Conservation (phyloP, 1,140 invertebrate genomes). For the Liolophura sinensis region DNA sequence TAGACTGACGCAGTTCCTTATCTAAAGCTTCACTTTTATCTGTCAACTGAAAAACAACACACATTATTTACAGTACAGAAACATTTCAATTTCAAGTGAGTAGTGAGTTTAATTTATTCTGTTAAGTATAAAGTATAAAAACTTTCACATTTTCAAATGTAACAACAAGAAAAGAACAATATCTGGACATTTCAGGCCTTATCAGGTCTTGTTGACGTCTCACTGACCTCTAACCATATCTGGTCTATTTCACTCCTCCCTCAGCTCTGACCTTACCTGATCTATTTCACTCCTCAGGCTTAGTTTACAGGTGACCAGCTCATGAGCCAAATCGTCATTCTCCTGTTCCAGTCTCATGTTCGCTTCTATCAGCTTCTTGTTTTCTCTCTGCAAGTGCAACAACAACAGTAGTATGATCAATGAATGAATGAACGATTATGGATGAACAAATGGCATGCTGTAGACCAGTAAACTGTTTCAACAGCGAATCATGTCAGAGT, state of each 20-base stretch:
- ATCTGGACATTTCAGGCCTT: constrained; percentile 24
- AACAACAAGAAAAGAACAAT: too few relatives aligned
- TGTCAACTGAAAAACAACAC: constrained; percentile 62
- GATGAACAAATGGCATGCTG: too few relatives aligned
- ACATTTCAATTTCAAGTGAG: too few relatives aligned
- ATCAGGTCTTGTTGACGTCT: constrained; percentile 64
- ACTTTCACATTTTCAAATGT: neutral
- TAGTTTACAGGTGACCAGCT: constrained; percentile 67
- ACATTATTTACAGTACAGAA: neutral
- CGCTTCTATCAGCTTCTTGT: constrained; percentile 60
- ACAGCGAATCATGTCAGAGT: neutral
- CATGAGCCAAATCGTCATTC: constrained; percentile 70
- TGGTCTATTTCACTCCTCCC: constrained; percentile 62
- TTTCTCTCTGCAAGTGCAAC: constrained; percentile 60
- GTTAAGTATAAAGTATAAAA: neutral
- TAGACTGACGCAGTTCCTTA: constrained; percentile 78
- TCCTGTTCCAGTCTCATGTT: constrained; percentile 67
- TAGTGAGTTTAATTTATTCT: constrained; percentile 1
- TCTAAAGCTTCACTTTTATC: constrained; percentile 78
- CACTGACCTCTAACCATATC: constrained; percentile 42
- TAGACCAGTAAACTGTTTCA: too few relatives aligned
- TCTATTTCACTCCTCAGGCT: constrained; percentile 64
- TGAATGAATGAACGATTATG: too few relatives aligned
- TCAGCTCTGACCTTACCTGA: constrained; percentile 46
- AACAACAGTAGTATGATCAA: too few relatives aligned